Evolutionary conservation across 2,797 vertebrate species (phyloP).

Genomic region (Clarias laeviceps): DNA sequence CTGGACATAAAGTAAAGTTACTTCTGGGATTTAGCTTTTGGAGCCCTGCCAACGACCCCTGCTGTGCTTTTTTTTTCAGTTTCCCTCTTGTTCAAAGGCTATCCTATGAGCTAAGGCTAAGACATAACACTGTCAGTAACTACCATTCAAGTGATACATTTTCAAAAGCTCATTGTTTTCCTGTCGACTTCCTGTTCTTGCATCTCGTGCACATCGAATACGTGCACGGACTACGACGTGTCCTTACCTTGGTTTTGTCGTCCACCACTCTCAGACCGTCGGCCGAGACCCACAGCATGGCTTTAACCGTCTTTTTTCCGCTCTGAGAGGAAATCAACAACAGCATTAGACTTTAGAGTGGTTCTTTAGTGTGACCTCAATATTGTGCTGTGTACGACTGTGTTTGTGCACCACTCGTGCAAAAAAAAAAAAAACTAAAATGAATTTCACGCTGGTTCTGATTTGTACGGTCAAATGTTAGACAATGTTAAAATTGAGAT

Average conservation of each 20-base stretch:
- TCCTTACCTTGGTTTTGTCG: slow-evolving; percentile 89
- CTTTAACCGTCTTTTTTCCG: slow-evolving; percentile 89
- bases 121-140: slow-evolving; percentile 26
- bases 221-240: not conserved
- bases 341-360: not conserved
- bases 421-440: too few relatives aligned
- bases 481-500: not conserved
- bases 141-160: not conserved
- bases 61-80: slow-evolving; percentile 22
- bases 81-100: slow-evolving; percentile 11
- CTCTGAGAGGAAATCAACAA: slow-evolving; percentile 70
- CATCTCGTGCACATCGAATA: not conserved
- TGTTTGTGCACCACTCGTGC: not conserved
- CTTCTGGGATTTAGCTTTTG: slow-evolving; percentile 40
- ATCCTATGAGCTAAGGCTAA: slow-evolving; percentile 9
- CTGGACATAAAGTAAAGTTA: slow-evolving; percentile 6
- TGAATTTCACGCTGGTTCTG: not conserved
- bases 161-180: not conserved
- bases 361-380: not conserved
- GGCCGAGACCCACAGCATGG: slow-evolving; percentile 89
- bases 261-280: slow-evolving; percentile 91
- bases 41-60: slow-evolving; percentile 39
- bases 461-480: not conserved
- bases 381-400: not conserved
- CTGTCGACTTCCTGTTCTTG: slow-evolving; percentile 1